Evolutionary conservation across 2,888 invertebrate genomes (phyloP).

Genomic region (Candidula unifasciata): DNA sequence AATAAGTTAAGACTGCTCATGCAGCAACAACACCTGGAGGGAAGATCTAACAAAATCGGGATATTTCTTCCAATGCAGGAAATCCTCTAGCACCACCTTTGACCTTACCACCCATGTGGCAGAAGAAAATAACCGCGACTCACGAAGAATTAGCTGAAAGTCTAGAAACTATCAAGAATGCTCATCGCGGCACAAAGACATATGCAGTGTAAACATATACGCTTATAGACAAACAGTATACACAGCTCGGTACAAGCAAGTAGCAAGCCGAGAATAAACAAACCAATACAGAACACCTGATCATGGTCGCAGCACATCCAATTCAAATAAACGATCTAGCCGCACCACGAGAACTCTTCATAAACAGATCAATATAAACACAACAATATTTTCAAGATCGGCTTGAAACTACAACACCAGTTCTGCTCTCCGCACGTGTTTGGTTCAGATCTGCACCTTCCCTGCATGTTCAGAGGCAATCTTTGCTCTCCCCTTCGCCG

Average conservation of each 20-base stretch:
- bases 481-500: background rate
- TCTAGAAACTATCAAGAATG: slow-evolving; percentile 6
- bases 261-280: slow-evolving; percentile 30
- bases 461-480: background rate
- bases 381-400: slow-evolving; percentile 38
- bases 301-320: background rate
- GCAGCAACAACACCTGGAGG: no score
- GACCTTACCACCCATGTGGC: slow-evolving; percentile 40
- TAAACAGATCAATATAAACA: slow-evolving; percentile 46
- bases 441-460: background rate
- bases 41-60: no score
- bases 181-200: slow-evolving; percentile 19
- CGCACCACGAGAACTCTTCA: slow-evolving; percentile 12
- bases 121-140: slow-evolving; percentile 13
- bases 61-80: no score
- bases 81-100: background rate
- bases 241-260: slow-evolving; percentile 28
- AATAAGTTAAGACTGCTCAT: no score
- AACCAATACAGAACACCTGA: slow-evolving; percentile 36
- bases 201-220: slow-evolving; percentile 39
- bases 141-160: slow-evolving; percentile 22
- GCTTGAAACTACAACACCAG: slow-evolving; percentile 34
- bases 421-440: slow-evolving; percentile 14
- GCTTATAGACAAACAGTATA: slow-evolving; percentile 38
- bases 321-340: slow-evolving; percentile 28